Evolutionary conservation across 2,113 vertebrate species (phyloP), one percentile per base, ranked within the genome.

Genomic region (Bufo bufo): DNA sequence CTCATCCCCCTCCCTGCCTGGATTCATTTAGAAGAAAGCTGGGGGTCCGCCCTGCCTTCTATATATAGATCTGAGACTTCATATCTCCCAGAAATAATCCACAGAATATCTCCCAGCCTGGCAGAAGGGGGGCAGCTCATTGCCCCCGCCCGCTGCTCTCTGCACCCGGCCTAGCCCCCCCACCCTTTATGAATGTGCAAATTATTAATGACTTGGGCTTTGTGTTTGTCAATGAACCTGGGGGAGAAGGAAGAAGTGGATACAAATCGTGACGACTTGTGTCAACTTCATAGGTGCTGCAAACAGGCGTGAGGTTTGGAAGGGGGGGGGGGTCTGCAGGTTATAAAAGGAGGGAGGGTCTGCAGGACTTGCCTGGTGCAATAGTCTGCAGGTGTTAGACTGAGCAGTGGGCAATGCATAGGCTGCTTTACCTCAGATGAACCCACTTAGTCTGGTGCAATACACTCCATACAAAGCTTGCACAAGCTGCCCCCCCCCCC

Each of bases 221-320:
- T 92, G 93, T 92, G 91, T 93, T 93, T 92, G 94, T 96, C 95
- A 96, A 96, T 96, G 95, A 92, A 94, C 93, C 90, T 92, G 93
- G 49, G 75, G 52, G 75, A 11, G 88, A 93, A 91, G 89, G 87
- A 90, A 90, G 93, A 92, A 90, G 91, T 19, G 20, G 59, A 33
- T 56, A 69, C 43, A 85, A 80, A 49, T 0, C 49, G 6, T 45
- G n/a, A 50, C 69, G 77, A 56, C 61, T 20, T 49, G 49, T 80
- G 2, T 33, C 23, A 52, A 14, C 66, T 49, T 47, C 52, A 16
- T 45, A 5, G 45, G 54, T 86, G 12, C 17, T 23, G 66, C 23
- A 71, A 5, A 9, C 6, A 3, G 4, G 5, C 19, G 47, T 6
- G 56, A 49, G 14, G 16, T 43, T 33, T 33, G 33, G 33, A 33